Evolutionary conservation across 2,888 invertebrate genomes (phyloP).

Genomic region (Tipula vernalis): DNA sequence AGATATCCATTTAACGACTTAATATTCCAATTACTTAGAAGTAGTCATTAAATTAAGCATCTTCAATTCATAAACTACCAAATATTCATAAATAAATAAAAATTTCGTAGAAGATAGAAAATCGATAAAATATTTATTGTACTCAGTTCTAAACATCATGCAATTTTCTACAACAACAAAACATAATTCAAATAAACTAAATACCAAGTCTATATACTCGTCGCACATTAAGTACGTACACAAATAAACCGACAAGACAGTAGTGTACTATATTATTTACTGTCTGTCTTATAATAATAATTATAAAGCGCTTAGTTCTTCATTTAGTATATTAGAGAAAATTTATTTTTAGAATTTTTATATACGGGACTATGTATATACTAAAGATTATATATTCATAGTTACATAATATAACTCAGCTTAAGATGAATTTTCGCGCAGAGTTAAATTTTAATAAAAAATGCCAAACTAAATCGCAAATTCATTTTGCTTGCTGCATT

Average conservation of each 20-base stretch:
- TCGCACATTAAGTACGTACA: not conserved
- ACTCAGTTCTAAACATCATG: not conserved
- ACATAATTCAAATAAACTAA: not conserved
- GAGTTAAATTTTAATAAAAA: not conserved
- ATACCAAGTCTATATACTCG: not conserved
- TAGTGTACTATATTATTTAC: not conserved
- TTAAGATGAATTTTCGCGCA: not conserved
- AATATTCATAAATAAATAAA: not conserved
- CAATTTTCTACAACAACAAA: not conserved
- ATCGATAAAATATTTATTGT: not conserved
- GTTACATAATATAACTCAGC: not conserved
- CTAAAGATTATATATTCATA: not conserved
- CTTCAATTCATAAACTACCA: not conserved
- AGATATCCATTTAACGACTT: not conserved
- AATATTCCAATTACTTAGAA: not conserved
- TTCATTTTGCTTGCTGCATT: not conserved
- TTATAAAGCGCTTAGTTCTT: not conserved
- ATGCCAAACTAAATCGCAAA: not conserved
- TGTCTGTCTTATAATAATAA: not conserved
- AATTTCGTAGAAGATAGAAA: not conserved
- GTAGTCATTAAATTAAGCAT: not conserved
- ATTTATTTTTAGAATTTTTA: not conserved
- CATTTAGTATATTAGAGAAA: not conserved
- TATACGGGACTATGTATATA: not conserved
- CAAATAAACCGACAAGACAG: not conserved